Percentiles rank a stretch among this genome's conserved stretches.
phyloP scores from a whole-genome alignment of 1,140 invertebrate genomes.

The Drosophila cardini region DNA sequence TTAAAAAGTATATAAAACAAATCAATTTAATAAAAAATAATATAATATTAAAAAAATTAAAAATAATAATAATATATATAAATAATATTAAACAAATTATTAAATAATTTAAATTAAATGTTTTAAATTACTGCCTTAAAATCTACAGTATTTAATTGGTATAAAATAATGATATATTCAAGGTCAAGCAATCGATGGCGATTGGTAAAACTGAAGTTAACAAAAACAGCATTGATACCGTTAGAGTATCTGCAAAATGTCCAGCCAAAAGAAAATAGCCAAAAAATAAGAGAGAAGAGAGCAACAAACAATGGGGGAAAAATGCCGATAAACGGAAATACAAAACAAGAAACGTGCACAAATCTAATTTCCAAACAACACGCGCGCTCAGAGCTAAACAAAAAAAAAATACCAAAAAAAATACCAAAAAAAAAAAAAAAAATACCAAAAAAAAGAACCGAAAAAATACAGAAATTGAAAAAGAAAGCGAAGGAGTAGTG shows the following conservation, averaged over 20 bases:
- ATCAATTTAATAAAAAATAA: no score
- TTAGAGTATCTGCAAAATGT: neutral
- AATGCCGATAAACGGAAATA: conserved; percentile 80
- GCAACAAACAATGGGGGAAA: conserved; percentile 45
- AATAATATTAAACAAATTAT: no score
- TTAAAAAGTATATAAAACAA: no score
- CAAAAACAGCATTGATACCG: neutral
- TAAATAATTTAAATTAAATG: no score
- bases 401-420: conserved; percentile 20
- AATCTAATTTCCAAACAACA: conserved; percentile 82
- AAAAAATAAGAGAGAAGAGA: conserved; percentile 22
- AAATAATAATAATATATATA: no score
- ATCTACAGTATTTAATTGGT: no score
- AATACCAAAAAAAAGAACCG: no score
- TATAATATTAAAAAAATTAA: no score
- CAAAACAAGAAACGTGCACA: conserved; percentile 82
- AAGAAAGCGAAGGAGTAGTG: neutral
- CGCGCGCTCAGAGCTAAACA: conserved; percentile 57
- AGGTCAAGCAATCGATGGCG: neutral
- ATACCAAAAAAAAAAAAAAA: conserved; percentile 22
- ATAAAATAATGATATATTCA: no score
- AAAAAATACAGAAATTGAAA: conserved; percentile 10
- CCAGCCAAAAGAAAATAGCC: conserved; percentile 36
- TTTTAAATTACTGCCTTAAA: no score
- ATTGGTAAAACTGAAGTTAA: neutral